These are phyloP conservation scores for Chlorocebus sabaeus DNA, from an alignment of 2,113 vertebrate genomes.

Conservation along the genomic window DNA sequence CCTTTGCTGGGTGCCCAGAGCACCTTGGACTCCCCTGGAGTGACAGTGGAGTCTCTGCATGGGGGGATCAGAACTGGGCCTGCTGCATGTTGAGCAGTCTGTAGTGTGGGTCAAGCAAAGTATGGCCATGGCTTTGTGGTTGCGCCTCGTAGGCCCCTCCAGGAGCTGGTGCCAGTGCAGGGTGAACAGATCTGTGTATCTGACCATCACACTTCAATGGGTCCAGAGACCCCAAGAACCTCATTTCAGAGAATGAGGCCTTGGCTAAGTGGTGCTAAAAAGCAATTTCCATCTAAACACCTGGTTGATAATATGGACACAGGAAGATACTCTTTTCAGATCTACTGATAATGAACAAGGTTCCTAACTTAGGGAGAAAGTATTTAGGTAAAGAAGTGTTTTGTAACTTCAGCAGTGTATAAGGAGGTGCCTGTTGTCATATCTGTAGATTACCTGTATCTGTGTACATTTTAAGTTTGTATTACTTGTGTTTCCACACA, in stretches of 20 bases:
- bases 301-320: neutral
- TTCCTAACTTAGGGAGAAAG: neutral
- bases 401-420: neutral
- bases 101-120: neutral
- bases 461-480: neutral
- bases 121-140: neutral
- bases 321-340: neutral
- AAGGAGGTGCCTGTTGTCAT: neutral
- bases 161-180: neutral
- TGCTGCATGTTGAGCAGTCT: neutral
- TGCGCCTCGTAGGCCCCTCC: neutral
- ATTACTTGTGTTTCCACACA: neutral
- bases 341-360: neutral
- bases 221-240: neutral
- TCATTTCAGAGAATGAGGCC: neutral
- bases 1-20: neutral
- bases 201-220: accelerated
- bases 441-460: neutral
- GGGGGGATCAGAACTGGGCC: too few relatives aligned
- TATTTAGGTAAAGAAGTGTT: neutral
- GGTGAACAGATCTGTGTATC: neutral
- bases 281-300: neutral
- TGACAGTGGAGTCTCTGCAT: neutral
- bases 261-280: neutral
- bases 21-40: neutral